A percentile compares a stretch with the other conserved stretches of the same genome.
Evolutionary conservation across 2,797 vertebrate genomes (phyloP).

Genomic region (Paratrypauchen microcephalus): DNA sequence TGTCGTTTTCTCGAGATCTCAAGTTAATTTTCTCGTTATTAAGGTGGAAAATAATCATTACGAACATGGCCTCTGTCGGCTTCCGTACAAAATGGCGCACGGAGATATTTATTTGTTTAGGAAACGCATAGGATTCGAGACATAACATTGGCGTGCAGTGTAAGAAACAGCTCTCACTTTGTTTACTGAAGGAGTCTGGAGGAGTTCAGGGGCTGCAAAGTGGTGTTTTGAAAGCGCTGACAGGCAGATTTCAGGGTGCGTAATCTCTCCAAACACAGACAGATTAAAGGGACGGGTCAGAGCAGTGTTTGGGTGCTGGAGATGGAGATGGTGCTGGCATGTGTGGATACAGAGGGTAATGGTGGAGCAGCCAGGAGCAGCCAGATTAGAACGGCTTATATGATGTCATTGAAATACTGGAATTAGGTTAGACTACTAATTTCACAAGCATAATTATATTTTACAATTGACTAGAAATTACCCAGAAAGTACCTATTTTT

Average conservation of each 20-base stretch:
- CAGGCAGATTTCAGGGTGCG: constrained; percentile 46
- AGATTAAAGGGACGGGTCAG: neutral
- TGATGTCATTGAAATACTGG: too few relatives aligned
- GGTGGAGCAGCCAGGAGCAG: neutral
- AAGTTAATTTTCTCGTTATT: too few relatives aligned
- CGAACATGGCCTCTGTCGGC: too few relatives aligned
- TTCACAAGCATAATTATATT: too few relatives aligned
- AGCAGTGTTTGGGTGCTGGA: neutral
- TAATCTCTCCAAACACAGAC: constrained; percentile 26
- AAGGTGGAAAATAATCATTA: too few relatives aligned
- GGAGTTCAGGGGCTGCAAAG: constrained; percentile 9
- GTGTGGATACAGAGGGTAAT: too few relatives aligned
- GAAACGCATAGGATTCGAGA: neutral
- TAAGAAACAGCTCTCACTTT: constrained; percentile 28
- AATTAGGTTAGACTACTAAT: too few relatives aligned
- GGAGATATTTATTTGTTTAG: neutral
- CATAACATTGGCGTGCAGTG: constrained; percentile 1
- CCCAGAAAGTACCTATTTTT: too few relatives aligned
- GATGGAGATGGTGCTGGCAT: neutral
- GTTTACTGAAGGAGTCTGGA: constrained; percentile 28
- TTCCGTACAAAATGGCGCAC: neutral
- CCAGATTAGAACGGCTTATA: neutral
- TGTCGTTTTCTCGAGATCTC: too few relatives aligned
- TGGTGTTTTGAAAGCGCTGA: constrained; percentile 17
- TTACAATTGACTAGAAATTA: too few relatives aligned